A percentile compares a stretch with the other conserved stretches of the same genome.
Conservation (phyloP, 2,113 vertebrate species). For the Calidris pugnax region DNA sequence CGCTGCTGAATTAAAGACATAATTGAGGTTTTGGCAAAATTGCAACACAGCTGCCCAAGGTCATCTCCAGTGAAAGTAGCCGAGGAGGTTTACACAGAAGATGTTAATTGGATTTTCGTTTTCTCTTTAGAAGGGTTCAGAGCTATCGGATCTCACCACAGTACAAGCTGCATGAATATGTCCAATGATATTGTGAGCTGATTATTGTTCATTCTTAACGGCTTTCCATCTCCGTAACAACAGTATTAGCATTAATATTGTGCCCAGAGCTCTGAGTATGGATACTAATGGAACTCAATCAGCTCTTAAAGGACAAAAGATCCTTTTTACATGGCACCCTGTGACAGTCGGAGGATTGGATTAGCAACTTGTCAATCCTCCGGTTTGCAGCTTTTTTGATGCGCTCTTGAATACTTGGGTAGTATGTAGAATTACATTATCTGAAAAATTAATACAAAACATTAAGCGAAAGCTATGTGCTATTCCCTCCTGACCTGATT, state of each 20-base stretch:
- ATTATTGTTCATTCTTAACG: constrained; percentile 51
- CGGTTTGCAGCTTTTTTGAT: neutral
- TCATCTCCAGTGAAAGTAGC: constrained; percentile 34
- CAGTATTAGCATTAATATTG: constrained; percentile 46
- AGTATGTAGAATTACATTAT: constrained; percentile 22
- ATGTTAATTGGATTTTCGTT: constrained; percentile 59
- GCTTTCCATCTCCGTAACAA: constrained; percentile 61
- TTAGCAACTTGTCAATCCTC: constrained; percentile 51
- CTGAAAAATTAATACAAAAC: constrained; percentile 58
- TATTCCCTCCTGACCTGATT: constrained; percentile 64
- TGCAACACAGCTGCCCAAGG: constrained; percentile 50
- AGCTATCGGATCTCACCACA: constrained; percentile 42
- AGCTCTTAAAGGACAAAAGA: constrained; percentile 64
- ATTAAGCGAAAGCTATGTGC: neutral
- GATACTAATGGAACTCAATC: constrained; percentile 60
- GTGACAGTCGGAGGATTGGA: constrained; percentile 53
- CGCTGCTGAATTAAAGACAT: neutral
- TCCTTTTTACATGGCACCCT: constrained; percentile 15
- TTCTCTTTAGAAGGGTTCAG: constrained; percentile 23
- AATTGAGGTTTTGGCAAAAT: constrained; percentile 38
- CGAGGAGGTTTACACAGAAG: constrained; percentile 24
- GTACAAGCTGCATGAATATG: constrained; percentile 51
- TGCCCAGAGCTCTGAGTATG: constrained; percentile 48
- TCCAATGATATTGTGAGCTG: constrained; percentile 59
- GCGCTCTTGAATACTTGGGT: neutral